Evolutionary conservation across 2,888 invertebrate genomes (phyloP), one percentile per base, ranked within the genome.

Genomic region (Epirrhoe tristata): DNA sequence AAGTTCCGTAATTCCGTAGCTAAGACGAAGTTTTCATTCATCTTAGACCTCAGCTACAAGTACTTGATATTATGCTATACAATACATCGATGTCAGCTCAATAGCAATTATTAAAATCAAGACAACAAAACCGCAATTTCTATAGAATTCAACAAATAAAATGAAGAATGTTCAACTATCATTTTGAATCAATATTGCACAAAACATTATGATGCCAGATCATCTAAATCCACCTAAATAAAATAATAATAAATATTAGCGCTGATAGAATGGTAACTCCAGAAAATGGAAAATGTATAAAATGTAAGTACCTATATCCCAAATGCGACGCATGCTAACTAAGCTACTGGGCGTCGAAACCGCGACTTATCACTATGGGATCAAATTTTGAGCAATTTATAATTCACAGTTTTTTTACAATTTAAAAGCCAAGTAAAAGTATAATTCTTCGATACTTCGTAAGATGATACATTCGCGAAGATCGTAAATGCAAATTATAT

Each of bases 311-410:
- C n/a, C n/a, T 12, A 59, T 43, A 63, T 31, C 50, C 31, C 50
- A 32, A 46, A 53, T 36, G 48, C 56, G 34, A 60, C 32, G 17
- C 39, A 12, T 54, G 54, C 32, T n/a, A 52, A 16, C 55, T 65
- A 59, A 51, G 63, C 67, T 70, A 77, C 74, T 81, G 83, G 82
- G 85, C 85, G 81, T 77, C 75, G 73, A 66, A 76, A 75, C 75
- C 76, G 69, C 77, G 73, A 67, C 76, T 74, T 85, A 87, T 84
- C 84, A 87, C 86, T 48, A 65, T 57, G 63, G 67, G 71, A 71
- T 48, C 51, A 51, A 67, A 63, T 69, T 61, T 72, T 72, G 70
- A 73, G 70, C 73, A 71, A 71, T 70, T 66, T 66, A 17, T 67
- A 67, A 66, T 69, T 65, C 63, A 39, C 60, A 57, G 51, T 66